phyloP scores from a whole-genome alignment of 2,113 vertebrate genomes.

The Xiphophorus maculatus region DNA sequence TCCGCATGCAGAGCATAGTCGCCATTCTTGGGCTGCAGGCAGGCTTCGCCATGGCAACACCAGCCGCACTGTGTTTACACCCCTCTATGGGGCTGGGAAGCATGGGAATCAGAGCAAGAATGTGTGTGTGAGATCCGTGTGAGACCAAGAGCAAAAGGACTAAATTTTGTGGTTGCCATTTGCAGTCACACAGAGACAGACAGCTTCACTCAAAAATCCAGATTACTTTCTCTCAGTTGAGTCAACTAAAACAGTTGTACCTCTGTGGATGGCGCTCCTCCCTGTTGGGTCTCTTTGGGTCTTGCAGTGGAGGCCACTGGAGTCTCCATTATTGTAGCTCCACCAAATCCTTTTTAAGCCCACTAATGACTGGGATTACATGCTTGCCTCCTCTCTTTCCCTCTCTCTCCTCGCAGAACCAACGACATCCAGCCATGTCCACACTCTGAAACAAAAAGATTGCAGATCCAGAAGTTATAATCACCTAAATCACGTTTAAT shows the following conservation, averaged over 20 bases:
- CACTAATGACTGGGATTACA: constrained; percentile 81
- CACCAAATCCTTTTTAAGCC: constrained; percentile 80
- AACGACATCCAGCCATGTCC: constrained; percentile 59
- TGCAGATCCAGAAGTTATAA: constrained; percentile 23
- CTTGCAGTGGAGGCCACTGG: constrained; percentile 69
- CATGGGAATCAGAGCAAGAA: constrained; percentile 68
- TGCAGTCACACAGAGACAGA: constrained; percentile 38
- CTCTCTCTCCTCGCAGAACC: constrained; percentile 38
- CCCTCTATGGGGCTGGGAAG: constrained; percentile 65
- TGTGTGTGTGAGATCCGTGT: constrained; percentile 22
- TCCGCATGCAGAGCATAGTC: constrained; percentile 77
- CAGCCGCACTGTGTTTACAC: constrained; percentile 74
- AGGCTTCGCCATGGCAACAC: constrained; percentile 80
- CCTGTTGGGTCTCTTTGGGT: constrained; percentile 66
- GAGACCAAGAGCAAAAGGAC: constrained; percentile 20
- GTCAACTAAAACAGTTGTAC: constrained; percentile 55
- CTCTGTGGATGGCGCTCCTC: constrained; percentile 64
- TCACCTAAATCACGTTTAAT: constrained; percentile 44
- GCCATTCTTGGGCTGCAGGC: constrained; percentile 79
- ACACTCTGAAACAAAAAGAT: constrained; percentile 56
- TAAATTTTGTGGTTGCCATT: constrained; percentile 52
- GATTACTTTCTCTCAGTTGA: constrained; percentile 54
- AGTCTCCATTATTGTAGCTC: constrained; percentile 75
- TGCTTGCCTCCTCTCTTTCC: constrained; percentile 54
- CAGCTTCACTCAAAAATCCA: constrained; percentile 46